Evolutionary conservation across 2,113 vertebrate genomes (phyloP).

Genomic region (Coracopsis vasa): DNA sequence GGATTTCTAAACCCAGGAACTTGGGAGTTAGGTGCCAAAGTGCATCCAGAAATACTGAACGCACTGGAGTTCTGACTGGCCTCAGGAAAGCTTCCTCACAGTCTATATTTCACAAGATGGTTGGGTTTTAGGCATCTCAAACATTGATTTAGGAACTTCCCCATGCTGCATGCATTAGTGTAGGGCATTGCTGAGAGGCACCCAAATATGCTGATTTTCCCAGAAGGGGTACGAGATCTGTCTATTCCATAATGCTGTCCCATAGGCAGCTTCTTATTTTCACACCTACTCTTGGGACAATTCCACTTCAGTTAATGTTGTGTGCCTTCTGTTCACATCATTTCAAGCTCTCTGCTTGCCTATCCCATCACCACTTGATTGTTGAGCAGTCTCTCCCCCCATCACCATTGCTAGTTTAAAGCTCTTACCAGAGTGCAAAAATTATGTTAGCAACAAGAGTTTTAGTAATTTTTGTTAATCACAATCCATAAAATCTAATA

Average conservation of each 20-base stretch:
- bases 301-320: neutral
- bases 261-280: neutral
- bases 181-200: neutral
- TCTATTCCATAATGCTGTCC: neutral
- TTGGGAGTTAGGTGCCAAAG: neutral
- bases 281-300: neutral
- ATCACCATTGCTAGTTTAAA: neutral
- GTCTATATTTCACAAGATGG: neutral
- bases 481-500: neutral
- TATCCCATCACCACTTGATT: neutral
- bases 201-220: neutral
- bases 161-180: neutral
- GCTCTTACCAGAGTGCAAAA: neutral
- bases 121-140: neutral
- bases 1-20: neutral
- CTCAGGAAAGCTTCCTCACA: neutral
- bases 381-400: neutral
- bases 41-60: neutral
- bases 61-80: neutral
- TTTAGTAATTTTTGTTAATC: neutral
- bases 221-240: neutral
- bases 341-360: neutral
- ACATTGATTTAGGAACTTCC: neutral
- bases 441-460: neutral
- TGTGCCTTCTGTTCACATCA: neutral